Evolutionary conservation across 2,797 vertebrate species (phyloP), one percentile per base, ranked within the genome.

Genomic region (Aphelocoma californica): DNA sequence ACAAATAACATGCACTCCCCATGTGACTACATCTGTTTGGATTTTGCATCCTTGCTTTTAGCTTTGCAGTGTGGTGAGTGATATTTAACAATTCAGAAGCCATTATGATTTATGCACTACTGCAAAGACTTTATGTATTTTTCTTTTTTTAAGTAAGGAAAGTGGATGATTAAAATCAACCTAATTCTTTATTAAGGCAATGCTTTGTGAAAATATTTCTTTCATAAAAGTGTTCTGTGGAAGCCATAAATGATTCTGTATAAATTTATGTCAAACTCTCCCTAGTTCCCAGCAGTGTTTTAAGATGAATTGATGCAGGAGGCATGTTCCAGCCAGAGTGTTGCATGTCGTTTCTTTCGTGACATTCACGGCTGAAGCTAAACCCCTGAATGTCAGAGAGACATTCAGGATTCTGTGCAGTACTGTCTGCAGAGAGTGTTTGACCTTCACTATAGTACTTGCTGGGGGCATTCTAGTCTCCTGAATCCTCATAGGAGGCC

Each of bases 331-430:
- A 95, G 78, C 50, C 67, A 65, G 45, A 91, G 60, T 51, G 32
- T 57, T 95, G 56, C 66, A 71, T 88, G 92, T 90, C 12, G 0
- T 91, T 93, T 92, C 64, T 93, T 95, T 90, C 0, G 2, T 95
- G 92, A 92, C 85, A 96, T 96, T 96, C 94, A 86, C 40, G 12
- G 62, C 74, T 90, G 61, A 74, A 88, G 74, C 57, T 77, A 70
- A 93, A 94, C 36, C 88, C 38, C 66, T 88, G 95, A 96, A 96
- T 94, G 91, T 92, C 92, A 96, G 70, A 69, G 64, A 92, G 91
- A 93, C 85, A 92, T 94, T 96, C 94, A 90, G 70, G 80, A 90
- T 93, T 93, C 60, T 53, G 19, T 73, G 24, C 36, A 54, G 45
- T 70, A 40, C 23, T 65, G 77, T 85, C 96, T 91, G 53, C 78